Conservation (phyloP, 2,113 vertebrate species). For the Salvator merianae region DNA sequence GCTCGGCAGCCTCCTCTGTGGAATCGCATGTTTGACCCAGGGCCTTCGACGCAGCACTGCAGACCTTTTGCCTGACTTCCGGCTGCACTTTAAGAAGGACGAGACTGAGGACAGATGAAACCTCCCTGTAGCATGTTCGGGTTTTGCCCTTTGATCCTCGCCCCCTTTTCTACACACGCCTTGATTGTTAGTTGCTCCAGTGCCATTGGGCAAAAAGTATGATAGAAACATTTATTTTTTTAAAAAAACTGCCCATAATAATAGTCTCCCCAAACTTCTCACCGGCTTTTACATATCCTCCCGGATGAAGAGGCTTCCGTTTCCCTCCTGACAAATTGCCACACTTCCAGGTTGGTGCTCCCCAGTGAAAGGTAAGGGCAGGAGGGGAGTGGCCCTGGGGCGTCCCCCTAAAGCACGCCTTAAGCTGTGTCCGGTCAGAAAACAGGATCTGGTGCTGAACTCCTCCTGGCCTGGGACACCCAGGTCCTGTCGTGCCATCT, state of each 20-base stretch:
- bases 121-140: neutral
- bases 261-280: neutral
- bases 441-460: no score
- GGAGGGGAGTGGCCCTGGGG: no score
- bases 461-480: neutral
- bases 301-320: neutral
- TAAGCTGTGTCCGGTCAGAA: no score
- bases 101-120: accelerated
- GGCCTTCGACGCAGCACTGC: accelerated
- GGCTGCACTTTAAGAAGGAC: neutral
- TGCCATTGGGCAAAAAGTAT: neutral
- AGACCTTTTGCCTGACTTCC: accelerated
- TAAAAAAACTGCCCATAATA: neutral
- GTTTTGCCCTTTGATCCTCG: neutral
- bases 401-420: no score
- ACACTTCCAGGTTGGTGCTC: neutral
- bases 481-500: neutral
- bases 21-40: slow-evolving; percentile 49
- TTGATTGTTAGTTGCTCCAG: neutral
- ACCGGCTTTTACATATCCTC: neutral
- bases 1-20: accelerated
- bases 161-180: accelerated
- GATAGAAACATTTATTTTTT: neutral
- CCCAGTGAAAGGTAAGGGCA: no score
- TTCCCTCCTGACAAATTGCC: neutral